Conservation (phyloP, 2,113 vertebrate genomes). For the Cyanistes caeruleus region DNA sequence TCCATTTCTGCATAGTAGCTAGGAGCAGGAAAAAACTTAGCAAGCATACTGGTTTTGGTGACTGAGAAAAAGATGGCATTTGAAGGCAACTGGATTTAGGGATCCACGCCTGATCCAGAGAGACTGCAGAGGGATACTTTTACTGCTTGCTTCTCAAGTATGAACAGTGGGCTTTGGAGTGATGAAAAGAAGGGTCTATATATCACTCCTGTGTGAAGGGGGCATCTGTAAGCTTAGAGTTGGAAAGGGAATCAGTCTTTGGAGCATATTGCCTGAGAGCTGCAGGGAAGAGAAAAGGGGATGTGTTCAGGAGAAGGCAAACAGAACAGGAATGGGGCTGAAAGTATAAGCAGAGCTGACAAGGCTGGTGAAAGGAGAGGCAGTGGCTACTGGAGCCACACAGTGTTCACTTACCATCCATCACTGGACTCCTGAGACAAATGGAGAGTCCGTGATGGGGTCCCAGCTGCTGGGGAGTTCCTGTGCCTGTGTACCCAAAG, state of each 20-base stretch:
- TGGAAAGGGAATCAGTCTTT: neutral
- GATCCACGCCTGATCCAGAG: neutral
- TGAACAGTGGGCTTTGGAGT: neutral
- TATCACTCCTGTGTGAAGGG: neutral
- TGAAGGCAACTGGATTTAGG: neutral
- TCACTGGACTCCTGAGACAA: neutral
- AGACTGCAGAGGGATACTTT: neutral
- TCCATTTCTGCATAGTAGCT: neutral
- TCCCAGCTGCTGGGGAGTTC: neutral
- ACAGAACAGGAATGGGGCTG: neutral
- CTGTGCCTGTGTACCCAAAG: neutral
- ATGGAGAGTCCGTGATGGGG: neutral
- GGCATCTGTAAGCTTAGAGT: rapidly evolving
- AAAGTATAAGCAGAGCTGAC: neutral
- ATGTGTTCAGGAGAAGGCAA: neutral
- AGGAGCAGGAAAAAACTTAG: neutral
- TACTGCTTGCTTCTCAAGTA: neutral
- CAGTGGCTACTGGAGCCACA: neutral
- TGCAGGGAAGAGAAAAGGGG: neutral
- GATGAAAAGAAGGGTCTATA: neutral
- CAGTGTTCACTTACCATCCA: neutral
- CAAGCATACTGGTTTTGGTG: neutral
- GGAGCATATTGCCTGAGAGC: neutral
- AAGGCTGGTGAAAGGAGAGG: neutral
- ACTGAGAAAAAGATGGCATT: neutral